Evolutionary conservation across 2,888 invertebrate genomes (phyloP).

Genomic region (Athalia cordata): DNA sequence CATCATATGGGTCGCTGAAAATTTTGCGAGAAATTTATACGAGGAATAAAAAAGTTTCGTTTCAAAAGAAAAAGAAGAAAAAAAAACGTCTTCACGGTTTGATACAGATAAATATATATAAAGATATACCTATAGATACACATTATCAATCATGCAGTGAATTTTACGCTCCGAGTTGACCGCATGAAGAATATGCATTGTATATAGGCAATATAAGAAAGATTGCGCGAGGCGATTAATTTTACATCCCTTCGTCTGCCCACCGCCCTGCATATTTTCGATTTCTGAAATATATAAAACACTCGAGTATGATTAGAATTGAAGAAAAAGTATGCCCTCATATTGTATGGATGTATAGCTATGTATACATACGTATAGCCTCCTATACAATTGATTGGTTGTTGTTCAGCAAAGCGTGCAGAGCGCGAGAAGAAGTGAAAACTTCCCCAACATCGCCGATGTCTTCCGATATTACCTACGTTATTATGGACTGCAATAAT

Average conservation of each 20-base stretch:
- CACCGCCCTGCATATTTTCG: neutral
- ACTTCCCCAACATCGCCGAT: conserved; percentile 14
- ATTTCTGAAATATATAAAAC: conserved; percentile 3
- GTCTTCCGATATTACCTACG: conserved; percentile 14
- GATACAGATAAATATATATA: no score
- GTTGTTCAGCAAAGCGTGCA: conserved; percentile 61
- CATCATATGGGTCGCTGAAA: no score
- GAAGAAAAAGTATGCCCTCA: conserved; percentile 56
- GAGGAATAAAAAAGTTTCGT: no score
- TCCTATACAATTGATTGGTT: conserved; percentile 55
- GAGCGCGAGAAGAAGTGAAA: conserved; percentile 49
- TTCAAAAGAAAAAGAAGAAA: no score
- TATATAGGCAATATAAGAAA: conserved; percentile 6
- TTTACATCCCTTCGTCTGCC: conserved; percentile 5
- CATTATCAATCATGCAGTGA: neutral
- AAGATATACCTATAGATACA: no score
- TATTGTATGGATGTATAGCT: neutral
- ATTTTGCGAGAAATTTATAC: no score
- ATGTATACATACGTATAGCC: no score
- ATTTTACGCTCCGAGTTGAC: conserved; percentile 7
- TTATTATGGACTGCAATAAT: conserved; percentile 10
- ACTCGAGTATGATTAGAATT: conserved; percentile 53
- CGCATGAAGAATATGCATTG: no score
- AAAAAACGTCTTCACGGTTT: no score
- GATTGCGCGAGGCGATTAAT: conserved; percentile 25